Percentiles rank a stretch among this genome's conserved stretches.
These are phyloP conservation scores for Eulithis testata DNA, from an alignment of 2,888 invertebrate genomes.

Conservation along the genomic window DNA sequence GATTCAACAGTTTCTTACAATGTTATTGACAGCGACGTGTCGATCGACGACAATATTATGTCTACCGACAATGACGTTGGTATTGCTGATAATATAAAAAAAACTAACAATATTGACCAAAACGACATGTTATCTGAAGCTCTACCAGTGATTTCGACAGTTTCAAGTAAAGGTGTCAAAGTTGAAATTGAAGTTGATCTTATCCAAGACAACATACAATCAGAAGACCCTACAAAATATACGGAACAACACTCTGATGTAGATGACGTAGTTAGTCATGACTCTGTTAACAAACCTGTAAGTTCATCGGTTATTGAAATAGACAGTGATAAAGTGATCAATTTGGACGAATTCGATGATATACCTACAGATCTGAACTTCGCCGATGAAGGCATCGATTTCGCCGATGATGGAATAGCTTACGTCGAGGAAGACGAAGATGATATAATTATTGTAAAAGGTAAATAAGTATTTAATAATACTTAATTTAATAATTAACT, in stretches of 20 bases:
- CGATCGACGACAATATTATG: background rate
- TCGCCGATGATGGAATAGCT: constrained; percentile 57
- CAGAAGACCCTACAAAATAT: background rate
- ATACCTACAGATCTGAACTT: constrained; percentile 47
- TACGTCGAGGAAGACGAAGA: constrained; percentile 36
- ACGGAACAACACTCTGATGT: background rate
- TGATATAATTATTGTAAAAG: constrained; percentile 22
- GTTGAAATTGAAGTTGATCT: constrained; percentile 16
- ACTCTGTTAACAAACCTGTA: background rate
- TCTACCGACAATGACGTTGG: background rate
- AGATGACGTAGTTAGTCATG: constrained; percentile 1
- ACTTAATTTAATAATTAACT: too few species aligned
- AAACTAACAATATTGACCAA: background rate
- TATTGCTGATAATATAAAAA: background rate
- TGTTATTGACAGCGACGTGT: background rate
- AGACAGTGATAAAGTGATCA: background rate
- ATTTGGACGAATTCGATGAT: constrained; percentile 13
- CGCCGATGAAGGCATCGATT: constrained; percentile 56
- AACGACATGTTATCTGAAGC: constrained; percentile 3
- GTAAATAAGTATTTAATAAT: background rate
- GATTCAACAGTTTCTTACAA: constrained; percentile 1
- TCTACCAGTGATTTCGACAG: constrained; percentile 21
- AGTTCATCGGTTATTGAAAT: background rate
- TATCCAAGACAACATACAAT: background rate
- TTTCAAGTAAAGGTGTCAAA: constrained; percentile 27